Evolutionary conservation across 2,113 vertebrate genomes (phyloP).

Genomic region (Ammodytes dubius): DNA sequence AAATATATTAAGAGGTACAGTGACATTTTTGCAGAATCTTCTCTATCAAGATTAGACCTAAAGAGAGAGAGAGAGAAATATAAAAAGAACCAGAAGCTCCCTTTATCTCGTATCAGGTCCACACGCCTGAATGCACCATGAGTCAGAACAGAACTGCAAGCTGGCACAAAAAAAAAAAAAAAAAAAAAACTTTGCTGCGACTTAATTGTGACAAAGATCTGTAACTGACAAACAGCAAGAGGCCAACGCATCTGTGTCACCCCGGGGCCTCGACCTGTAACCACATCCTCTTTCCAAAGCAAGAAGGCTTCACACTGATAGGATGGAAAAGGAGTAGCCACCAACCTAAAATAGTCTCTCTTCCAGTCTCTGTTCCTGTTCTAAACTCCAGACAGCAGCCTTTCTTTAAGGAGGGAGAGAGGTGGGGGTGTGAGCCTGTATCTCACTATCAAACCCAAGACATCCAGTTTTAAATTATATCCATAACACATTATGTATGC

Average conservation of each 20-base stretch:
- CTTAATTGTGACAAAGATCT: slow-evolving; percentile 67
- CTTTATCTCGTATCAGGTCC: not conserved
- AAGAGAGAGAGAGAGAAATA: not conserved
- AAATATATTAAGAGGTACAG: not conserved
- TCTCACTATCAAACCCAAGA: slow-evolving; percentile 31
- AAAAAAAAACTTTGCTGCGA: slow-evolving; percentile 28
- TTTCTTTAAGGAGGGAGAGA: not conserved
- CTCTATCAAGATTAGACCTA: not conserved
- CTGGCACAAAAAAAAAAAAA: not conserved
- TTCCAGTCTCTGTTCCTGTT: slow-evolving; percentile 79
- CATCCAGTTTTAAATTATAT: too few species aligned
- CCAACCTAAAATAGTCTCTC: slow-evolving; percentile 77
- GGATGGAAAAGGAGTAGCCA: slow-evolving; percentile 75
- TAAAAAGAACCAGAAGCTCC: not conserved
- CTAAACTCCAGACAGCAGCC: slow-evolving; percentile 48
- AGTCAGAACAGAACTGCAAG: slow-evolving; percentile 66
- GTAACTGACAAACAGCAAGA: slow-evolving; percentile 69
- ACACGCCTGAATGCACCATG: slow-evolving; percentile 5
- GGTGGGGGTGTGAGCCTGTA: slow-evolving; percentile 17
- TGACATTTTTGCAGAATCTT: not conserved
- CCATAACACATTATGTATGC: too few species aligned
- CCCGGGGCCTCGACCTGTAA: slow-evolving; percentile 71
- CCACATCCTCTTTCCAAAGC: slow-evolving; percentile 83
- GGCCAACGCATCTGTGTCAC: slow-evolving; percentile 50
- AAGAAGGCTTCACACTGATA: slow-evolving; percentile 68